Evolutionary conservation across 2,113 vertebrate genomes (phyloP), one percentile per base, ranked within the genome.

Genomic region (Proterorhinus semilunaris): DNA sequence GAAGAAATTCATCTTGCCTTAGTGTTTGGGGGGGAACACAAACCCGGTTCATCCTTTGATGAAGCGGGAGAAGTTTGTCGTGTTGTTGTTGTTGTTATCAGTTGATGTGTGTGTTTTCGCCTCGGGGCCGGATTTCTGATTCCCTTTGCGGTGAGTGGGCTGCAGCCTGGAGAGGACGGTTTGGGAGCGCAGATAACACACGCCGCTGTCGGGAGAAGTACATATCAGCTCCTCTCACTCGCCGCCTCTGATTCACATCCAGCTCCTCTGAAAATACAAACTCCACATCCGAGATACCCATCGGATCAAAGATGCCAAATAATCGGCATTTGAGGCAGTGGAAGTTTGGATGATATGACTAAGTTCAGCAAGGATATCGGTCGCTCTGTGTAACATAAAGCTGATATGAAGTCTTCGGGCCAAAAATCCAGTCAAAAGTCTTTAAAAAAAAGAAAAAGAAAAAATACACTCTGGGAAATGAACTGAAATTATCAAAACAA

Each of bases 71-170:
- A 66, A 47, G 36, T 13, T 42, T 58, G 74, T 69, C 62, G 45
- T 67, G 57, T 36, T 67, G 47, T 71, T 69, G 42, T 57, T 66
- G 59, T 71, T 72, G 65, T 80, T 73, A 16, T 69, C 62, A 36
- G 48, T 52, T 52, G 44, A 6, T 10, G 47, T 71, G 64, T 65
- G 43, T 69, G 49, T 72, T 36, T 12, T 21, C 3, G 61, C 54
- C 80, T 62, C 71, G 16, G 36, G 65, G 62, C 72, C 69, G 72
- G 69, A 82, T 78, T 66, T 72, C 12, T 66, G 66, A 73, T 69
- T 63, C 73, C 66, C 66, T 0, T 53, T 65, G 71, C 75, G 61
- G 43, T 70, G 66, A 46, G 55, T 65, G 46, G 53, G 46, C 68
- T 58, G 66, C 8, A 71, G 36, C 66, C 58, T 66, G 77, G 51